phyloP scores from a whole-genome alignment of 2,113 vertebrate genomes.

The Sceloporus tristichus region DNA sequence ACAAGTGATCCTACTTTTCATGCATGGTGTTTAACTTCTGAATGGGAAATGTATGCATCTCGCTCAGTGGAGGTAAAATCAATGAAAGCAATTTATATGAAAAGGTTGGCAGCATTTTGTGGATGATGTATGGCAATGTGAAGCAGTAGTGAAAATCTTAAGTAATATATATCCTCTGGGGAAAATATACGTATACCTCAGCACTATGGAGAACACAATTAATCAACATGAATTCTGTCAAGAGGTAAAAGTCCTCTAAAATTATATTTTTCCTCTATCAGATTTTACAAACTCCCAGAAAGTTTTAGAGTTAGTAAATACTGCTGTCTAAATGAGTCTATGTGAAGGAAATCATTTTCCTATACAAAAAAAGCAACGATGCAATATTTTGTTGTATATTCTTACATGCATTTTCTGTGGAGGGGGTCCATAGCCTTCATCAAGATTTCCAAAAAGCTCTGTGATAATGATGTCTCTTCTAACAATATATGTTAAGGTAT shows the following conservation, averaged over 20 bases:
- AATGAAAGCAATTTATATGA: slow-evolving; percentile 23
- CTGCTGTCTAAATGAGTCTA: not conserved
- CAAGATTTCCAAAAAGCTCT: too few species aligned
- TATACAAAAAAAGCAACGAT: too few species aligned
- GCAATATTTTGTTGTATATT: too few species aligned
- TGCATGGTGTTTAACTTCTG: not conserved
- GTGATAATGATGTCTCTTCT: too few species aligned
- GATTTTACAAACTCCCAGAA: not conserved
- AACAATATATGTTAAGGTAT: too few species aligned
- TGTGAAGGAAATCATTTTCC: too few species aligned
- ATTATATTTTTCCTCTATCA: not conserved
- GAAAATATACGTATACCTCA: not conserved
- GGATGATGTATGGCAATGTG: not conserved
- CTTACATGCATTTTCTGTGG: too few species aligned
- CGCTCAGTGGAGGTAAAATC: not conserved
- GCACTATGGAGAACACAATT: not conserved
- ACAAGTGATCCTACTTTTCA: not conserved
- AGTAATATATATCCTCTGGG: not conserved
- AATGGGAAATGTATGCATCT: not conserved
- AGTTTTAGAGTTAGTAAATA: not conserved
- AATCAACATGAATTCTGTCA: not conserved
- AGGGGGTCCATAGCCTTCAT: too few species aligned
- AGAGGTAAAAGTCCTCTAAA: not conserved
- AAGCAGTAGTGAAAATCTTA: slow-evolving; percentile 8
- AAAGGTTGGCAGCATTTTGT: not conserved